phyloP scores from a whole-genome alignment of 2,888 invertebrate species.

The Oscheius onirici region DNA sequence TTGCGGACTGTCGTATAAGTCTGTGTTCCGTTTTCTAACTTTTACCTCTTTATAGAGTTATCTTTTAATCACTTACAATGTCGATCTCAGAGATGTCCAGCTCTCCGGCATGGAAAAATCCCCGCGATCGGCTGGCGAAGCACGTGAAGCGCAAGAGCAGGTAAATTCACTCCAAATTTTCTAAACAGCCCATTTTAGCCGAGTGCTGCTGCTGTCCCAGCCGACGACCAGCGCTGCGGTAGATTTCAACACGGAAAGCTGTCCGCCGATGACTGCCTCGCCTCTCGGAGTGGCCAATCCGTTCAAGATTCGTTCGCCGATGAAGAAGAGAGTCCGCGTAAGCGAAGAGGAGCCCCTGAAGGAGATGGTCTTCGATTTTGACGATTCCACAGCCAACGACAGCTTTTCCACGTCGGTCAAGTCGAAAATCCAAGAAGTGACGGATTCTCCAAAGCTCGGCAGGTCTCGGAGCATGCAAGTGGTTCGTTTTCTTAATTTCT shows the following conservation, averaged over 20 bases:
- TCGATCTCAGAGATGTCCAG: neutral
- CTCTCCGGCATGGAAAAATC: slow-evolving; percentile 37
- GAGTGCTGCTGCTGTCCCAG: slow-evolving; percentile 1
- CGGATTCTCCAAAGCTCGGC: neutral
- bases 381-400: slow-evolving; percentile 32
- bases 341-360: neutral
- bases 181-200: neutral
- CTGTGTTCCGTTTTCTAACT: too few species aligned
- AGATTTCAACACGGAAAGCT: slow-evolving; percentile 33
- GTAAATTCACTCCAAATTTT: neutral
- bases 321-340: neutral
- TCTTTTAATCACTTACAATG: too few species aligned
- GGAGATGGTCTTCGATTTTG: slow-evolving; percentile 28
- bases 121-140: slow-evolving; percentile 28
- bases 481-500: neutral
- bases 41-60: too few species aligned
- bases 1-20: too few species aligned
- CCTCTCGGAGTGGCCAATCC: slow-evolving; percentile 5
- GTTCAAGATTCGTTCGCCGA: slow-evolving; percentile 26
- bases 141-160: slow-evolving; percentile 33
- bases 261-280: slow-evolving; percentile 20
- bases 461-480: slow-evolving; percentile 19
- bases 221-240: neutral
- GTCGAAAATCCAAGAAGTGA: neutral
- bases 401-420: slow-evolving; percentile 18